Conservation (phyloP, 2,113 vertebrate species). For the Gopherus flavomarginatus region DNA sequence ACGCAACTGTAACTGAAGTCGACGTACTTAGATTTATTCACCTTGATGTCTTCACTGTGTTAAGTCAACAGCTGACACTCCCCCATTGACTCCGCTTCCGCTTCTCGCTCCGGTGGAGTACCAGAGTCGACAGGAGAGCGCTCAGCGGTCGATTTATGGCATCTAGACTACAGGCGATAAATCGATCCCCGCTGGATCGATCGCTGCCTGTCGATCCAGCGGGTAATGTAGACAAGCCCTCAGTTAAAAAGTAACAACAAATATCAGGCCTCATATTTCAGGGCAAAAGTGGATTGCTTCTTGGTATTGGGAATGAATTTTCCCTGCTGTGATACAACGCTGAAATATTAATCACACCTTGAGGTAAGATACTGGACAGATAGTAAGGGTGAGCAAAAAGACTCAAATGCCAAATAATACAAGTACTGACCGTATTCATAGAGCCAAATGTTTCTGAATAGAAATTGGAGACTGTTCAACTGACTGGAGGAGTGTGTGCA, state of each 20-base stretch:
- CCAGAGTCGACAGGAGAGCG: too few relatives aligned
- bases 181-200: too few relatives aligned
- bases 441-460: constrained; percentile 57
- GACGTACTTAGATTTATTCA: too few relatives aligned
- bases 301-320: not conserved
- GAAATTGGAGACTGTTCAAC: constrained; percentile 30
- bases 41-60: too few relatives aligned
- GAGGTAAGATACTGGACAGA: constrained; percentile 41
- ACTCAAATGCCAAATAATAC: constrained; percentile 57
- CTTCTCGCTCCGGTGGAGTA: too few relatives aligned
- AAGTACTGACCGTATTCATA: constrained; percentile 19
- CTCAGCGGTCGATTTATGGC: too few relatives aligned
- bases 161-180: too few relatives aligned
- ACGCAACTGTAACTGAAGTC: too few relatives aligned
- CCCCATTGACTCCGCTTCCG: too few relatives aligned
- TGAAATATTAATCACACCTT: constrained; percentile 40
- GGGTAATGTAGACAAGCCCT: too few relatives aligned
- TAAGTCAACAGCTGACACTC: too few relatives aligned
- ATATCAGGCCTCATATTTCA: not conserved
- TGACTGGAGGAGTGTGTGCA: not conserved
- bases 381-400: not conserved
- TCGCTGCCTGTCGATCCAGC: too few relatives aligned
- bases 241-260: not conserved
- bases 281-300: constrained; percentile 18
- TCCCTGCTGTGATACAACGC: not conserved